Percentiles rank a stretch among this genome's conserved stretches.
phyloP scores from a whole-genome alignment of 2,888 invertebrate genomes.

The Osedax frankpressi region DNA sequence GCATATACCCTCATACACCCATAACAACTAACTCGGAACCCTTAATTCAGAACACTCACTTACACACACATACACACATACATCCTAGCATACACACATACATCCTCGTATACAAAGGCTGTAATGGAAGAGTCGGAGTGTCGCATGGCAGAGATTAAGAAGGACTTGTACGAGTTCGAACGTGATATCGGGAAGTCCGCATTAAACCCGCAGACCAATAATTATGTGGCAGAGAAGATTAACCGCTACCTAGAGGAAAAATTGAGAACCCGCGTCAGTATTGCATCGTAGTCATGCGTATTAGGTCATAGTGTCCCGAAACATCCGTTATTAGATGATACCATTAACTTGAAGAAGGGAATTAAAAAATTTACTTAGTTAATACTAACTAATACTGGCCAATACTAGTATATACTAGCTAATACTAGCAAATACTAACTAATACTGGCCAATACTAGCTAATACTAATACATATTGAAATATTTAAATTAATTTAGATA shows the following conservation, averaged over 20 bases:
- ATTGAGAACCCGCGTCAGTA: slow-evolving; percentile 36
- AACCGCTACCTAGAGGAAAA: slow-evolving; percentile 43
- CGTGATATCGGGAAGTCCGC: slow-evolving; percentile 43
- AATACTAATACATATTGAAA: too few relatives aligned
- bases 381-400: slow-evolving; percentile 2
- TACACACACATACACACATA: neutral
- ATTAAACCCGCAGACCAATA: slow-evolving; percentile 35
- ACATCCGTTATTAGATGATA: neutral
- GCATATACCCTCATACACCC: too few relatives aligned
- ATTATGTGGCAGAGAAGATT: slow-evolving; percentile 44
- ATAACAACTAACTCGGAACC: too few relatives aligned
- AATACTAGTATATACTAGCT: too few relatives aligned
- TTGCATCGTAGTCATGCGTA: neutral
- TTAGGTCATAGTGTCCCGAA: neutral
- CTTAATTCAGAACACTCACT: too few relatives aligned
- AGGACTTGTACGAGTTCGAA: slow-evolving; percentile 44
- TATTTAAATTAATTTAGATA: too few relatives aligned
- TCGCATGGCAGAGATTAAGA: slow-evolving; percentile 40
- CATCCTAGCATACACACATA: too few relatives aligned
- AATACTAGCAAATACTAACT: too few relatives aligned
- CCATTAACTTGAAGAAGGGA: neutral
- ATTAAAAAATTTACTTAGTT: slow-evolving; percentile 1
- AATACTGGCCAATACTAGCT: too few relatives aligned
- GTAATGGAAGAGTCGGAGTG: slow-evolving; percentile 45
- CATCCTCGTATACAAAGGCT: slow-evolving; percentile 30